Conservation (phyloP, 1,140 invertebrate species). For the Drosophila fuyamai region DNA sequence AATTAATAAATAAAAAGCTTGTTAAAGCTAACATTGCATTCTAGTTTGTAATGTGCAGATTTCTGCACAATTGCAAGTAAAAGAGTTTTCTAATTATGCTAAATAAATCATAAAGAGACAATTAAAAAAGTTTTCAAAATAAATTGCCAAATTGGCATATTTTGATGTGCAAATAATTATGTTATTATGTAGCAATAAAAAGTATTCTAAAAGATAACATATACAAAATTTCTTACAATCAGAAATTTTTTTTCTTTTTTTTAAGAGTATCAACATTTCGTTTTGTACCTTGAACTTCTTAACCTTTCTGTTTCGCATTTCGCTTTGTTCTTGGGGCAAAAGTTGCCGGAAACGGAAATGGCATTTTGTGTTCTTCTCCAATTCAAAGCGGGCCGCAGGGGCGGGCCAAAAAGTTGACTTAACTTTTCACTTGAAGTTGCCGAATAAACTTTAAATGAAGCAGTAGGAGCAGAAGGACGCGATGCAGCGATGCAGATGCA, state of each 20-base stretch:
- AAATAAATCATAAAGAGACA: neutral
- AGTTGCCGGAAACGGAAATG: constrained; percentile 81
- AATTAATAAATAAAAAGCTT: neutral
- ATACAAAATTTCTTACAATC: no score
- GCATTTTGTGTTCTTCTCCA: constrained; percentile 74
- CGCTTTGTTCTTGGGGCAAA: constrained; percentile 69
- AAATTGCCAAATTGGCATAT: no score
- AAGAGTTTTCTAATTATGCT: neutral
- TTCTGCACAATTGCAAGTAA: no score
- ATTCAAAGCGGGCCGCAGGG: constrained; percentile 18
- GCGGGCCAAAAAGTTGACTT: constrained; percentile 68
- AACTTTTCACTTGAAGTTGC: constrained; percentile 80
- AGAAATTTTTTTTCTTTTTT: neutral
- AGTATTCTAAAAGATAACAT: no score
- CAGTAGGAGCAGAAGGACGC: constrained; percentile 29
- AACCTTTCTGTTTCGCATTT: constrained; percentile 31
- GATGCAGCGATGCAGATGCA: constrained; percentile 74
- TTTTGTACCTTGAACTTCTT: neutral
- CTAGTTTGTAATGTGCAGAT: neutral
- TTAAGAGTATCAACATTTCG: constrained; percentile 12
- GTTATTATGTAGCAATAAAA: no score
- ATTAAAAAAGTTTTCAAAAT: no score
- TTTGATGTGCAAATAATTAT: no score
- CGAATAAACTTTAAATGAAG: constrained; percentile 78
- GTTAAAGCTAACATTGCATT: no score